Evolutionary conservation across 2,888 invertebrate genomes (phyloP).

Genomic region (Busseola fusca): DNA sequence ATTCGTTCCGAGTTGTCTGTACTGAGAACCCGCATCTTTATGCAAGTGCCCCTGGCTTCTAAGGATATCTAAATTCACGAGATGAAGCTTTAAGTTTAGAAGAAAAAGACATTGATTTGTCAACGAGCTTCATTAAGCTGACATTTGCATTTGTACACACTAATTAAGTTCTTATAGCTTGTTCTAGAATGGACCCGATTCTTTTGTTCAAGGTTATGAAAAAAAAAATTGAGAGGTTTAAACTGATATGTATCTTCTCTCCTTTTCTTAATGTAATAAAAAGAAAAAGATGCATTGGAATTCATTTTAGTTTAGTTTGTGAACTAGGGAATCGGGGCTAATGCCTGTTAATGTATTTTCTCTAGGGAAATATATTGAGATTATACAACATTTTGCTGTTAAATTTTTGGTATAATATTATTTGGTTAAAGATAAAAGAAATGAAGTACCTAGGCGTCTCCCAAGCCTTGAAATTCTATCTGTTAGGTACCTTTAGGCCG

Average conservation of each 20-base stretch:
- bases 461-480: no score
- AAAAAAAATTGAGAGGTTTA: no score
- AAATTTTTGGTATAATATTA: background rate
- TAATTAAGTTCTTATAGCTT: conserved; percentile 28
- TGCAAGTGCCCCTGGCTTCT: conserved; percentile 20
- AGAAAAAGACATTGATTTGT: conserved; percentile 53
- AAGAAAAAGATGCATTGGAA: no score
- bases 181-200: no score
- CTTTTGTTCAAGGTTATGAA: no score
- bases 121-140: conserved; percentile 47
- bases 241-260: no score
- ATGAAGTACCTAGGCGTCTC: no score
- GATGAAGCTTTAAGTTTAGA: conserved; percentile 50
- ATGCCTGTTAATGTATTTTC: background rate
- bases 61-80: conserved; percentile 52
- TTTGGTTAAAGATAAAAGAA: background rate
- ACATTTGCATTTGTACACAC: conserved; percentile 46
- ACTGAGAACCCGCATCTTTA: background rate
- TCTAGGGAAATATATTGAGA: background rate
- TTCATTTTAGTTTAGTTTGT: no score
- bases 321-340: no score
- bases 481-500: background rate
- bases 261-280: no score
- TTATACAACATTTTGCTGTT: background rate
- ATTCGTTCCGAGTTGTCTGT: background rate